These are phyloP conservation scores for Maconellicoccus hirsutus DNA, from an alignment of 1,140 invertebrate species.

Conservation along the genomic window DNA sequence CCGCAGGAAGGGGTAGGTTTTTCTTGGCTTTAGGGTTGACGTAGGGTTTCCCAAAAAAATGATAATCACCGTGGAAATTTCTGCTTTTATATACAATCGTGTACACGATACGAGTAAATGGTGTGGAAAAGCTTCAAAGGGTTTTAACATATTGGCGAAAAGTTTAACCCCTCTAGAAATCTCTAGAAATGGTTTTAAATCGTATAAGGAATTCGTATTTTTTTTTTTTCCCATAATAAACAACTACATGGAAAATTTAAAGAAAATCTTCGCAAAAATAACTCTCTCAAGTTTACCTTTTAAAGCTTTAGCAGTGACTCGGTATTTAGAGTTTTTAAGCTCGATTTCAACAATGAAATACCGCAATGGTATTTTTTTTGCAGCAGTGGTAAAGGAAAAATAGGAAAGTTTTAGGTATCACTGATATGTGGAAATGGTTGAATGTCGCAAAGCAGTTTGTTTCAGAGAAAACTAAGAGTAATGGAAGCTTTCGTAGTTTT, in stretches of 20 bases:
- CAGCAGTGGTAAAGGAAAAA: background rate
- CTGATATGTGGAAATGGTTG: slow-evolving; percentile 16
- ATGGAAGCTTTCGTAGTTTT: slow-evolving; percentile 21
- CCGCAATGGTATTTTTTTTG: no score
- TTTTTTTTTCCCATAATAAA: no score
- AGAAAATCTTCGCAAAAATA: no score
- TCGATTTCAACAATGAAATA: background rate
- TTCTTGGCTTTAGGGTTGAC: slow-evolving; percentile 15
- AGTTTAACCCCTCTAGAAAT: no score
- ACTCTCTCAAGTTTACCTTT: no score
- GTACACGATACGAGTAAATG: background rate
- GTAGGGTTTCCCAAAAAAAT: slow-evolving; percentile 1
- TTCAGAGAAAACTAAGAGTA: slow-evolving; percentile 17
- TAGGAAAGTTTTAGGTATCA: background rate
- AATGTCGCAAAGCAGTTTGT: slow-evolving; percentile 18
- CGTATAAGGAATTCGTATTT: no score
- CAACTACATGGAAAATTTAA: no score
- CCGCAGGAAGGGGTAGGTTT: slow-evolving; percentile 6
- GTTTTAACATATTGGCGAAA: no score
- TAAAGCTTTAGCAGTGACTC: no score
- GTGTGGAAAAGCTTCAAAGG: no score
- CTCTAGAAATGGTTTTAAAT: no score
- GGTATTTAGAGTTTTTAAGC: no score
- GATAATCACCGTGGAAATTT: background rate
- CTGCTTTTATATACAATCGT: background rate